A percentile compares a stretch with the other conserved stretches of the same genome.
Evolutionary conservation across 2,888 invertebrate genomes (phyloP).

Genomic region (Hoplodrina ambigua): DNA sequence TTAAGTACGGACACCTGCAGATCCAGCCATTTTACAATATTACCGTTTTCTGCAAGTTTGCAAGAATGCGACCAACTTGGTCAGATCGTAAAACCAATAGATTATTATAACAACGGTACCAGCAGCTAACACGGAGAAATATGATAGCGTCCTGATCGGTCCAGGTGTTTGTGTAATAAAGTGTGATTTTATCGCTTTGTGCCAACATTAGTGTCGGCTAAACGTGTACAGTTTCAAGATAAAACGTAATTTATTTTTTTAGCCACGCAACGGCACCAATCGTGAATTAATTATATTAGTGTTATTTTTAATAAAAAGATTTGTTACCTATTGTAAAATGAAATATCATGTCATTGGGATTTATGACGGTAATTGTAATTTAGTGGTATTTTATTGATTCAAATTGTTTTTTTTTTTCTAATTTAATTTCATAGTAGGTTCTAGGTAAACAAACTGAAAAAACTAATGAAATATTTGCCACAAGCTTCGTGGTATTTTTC

Average conservation of each 20-base stretch:
- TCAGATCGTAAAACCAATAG: constrained; percentile 51
- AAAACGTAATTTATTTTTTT: constrained; percentile 63
- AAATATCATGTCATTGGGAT: constrained; percentile 8
- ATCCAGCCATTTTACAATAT: constrained; percentile 24
- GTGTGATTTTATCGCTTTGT: constrained; percentile 65
- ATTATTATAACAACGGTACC: constrained; percentile 52
- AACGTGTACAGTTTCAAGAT: constrained; percentile 46
- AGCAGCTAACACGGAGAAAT: constrained; percentile 34
- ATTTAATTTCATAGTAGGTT: too few species aligned
- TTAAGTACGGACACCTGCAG: constrained; percentile 30
- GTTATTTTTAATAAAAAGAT: constrained; percentile 15
- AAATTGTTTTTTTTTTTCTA: too few species aligned
- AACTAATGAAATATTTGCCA: too few species aligned
- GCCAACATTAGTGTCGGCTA: constrained; percentile 66
- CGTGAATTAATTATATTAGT: constrained; percentile 36
- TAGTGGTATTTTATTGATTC: neutral
- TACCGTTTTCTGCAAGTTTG: constrained; percentile 35
- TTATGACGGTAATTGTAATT: neutral
- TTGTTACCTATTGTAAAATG: too few species aligned
- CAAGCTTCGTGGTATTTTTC: too few species aligned
- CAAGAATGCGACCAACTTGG: constrained; percentile 30
- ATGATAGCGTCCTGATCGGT: constrained; percentile 46
- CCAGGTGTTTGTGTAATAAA: constrained; percentile 66
- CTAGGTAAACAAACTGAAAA: too few species aligned
- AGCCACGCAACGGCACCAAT: constrained; percentile 31